A percentile compares a stretch with the other conserved stretches of the same genome.
These are phyloP conservation scores for Drosophila mercatorum DNA, from an alignment of 2,888 invertebrate species.

Conservation along the genomic window DNA sequence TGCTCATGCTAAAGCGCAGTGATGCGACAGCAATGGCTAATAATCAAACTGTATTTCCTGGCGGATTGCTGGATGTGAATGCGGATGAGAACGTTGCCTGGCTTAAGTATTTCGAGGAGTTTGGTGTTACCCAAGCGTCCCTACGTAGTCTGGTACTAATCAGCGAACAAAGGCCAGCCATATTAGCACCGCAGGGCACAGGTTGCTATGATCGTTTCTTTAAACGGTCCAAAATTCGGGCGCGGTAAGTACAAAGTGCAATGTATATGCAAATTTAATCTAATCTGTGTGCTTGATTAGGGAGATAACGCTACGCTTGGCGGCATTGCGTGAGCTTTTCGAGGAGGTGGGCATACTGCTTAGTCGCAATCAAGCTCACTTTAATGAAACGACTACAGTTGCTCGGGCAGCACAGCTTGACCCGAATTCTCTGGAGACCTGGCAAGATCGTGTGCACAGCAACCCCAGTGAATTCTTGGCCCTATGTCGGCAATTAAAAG, in stretches of 20 bases:
- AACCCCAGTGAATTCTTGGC: constrained; percentile 86
- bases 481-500: constrained; percentile 88
- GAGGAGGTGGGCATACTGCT: constrained; percentile 93
- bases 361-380: constrained; percentile 86
- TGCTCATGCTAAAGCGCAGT: constrained; percentile 87
- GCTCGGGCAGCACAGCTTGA: constrained; percentile 10
- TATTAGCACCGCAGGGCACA: constrained; percentile 85
- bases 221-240: constrained; percentile 69
- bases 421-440: constrained; percentile 84
- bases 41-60: constrained; percentile 93
- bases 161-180: constrained; percentile 84
- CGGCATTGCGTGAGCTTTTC: constrained; percentile 95
- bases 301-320: constrained; percentile 91
- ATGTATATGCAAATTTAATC: constrained; percentile 10
- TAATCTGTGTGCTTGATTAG: constrained; percentile 66
- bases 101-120: constrained; percentile 88
- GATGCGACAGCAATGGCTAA: constrained; percentile 90
- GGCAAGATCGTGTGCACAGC: constrained; percentile 86
- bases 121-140: constrained; percentile 86
- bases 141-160: constrained; percentile 82
- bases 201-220: constrained; percentile 84
- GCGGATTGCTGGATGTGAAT: constrained; percentile 88
- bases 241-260: constrained; percentile 65
- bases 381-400: constrained; percentile 82
- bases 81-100: constrained; percentile 89